phyloP scores from a whole-genome alignment of 2,113 vertebrate species.

The Romanogobio albipinnatus region DNA sequence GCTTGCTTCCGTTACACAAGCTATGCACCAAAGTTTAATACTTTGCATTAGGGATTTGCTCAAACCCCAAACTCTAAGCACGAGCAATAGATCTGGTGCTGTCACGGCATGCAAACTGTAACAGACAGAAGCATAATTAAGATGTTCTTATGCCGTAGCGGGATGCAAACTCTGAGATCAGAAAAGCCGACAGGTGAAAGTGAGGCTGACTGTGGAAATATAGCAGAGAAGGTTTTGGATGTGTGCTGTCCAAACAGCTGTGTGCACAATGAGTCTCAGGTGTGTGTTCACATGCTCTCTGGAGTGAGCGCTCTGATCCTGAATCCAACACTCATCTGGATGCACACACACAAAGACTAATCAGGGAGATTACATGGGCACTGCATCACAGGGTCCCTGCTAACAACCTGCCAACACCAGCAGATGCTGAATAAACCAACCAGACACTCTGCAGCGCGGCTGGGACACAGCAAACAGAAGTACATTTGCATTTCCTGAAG shows the following conservation, averaged over 20 bases:
- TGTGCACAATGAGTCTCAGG: slow-evolving; percentile 30
- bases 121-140: slow-evolving; percentile 19
- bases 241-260: slow-evolving; percentile 34
- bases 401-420: slow-evolving; percentile 28
- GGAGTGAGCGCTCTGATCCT: not conserved
- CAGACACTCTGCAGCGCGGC: slow-evolving; percentile 70
- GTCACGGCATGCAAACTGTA: not conserved
- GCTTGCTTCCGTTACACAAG: no score
- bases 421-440: slow-evolving; percentile 21
- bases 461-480: not conserved
- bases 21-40: not conserved
- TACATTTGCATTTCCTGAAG: not conserved
- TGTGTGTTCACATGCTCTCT: slow-evolving; percentile 2
- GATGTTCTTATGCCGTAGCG: not conserved
- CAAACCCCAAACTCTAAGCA: not conserved
- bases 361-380: slow-evolving; percentile 36
- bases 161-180: not conserved
- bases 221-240: not conserved
- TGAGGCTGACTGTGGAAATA: not conserved
- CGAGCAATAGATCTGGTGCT: not conserved
- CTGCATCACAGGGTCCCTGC: slow-evolving; percentile 30
- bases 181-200: slow-evolving; percentile 13
- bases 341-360: slow-evolving; percentile 20
- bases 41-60: not conserved
- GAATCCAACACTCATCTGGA: slow-evolving; percentile 10